These are phyloP conservation scores for Hippocampus kuda DNA, from an alignment of 2,797 vertebrate species.

Conservation along the genomic window DNA sequence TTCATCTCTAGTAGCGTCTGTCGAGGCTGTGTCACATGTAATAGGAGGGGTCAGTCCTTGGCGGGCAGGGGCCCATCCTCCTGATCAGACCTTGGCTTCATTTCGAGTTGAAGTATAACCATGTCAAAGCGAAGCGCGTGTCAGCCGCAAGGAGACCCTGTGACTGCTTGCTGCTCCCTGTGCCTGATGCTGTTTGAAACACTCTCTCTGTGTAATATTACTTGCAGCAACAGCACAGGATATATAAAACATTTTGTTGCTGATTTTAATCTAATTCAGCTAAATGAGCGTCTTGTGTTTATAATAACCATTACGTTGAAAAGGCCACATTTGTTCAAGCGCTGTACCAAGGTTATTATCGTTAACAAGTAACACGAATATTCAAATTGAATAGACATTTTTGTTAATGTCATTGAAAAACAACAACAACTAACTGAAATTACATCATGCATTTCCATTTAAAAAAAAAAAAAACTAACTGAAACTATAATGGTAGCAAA, in stretches of 20 bases:
- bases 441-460: no score
- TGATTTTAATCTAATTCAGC: neutral
- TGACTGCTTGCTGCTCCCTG: constrained; percentile 33
- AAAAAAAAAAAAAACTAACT: no score
- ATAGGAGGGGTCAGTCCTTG: constrained; percentile 49
- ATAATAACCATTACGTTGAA: neutral
- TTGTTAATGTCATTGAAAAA: no score
- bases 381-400: no score
- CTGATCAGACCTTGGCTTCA: constrained; percentile 44
- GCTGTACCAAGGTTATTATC: no score
- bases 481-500: no score
- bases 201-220: neutral
- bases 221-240: constrained; percentile 11
- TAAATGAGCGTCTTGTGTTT: neutral
- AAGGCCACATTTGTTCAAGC: neutral
- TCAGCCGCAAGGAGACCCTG: constrained; percentile 44
- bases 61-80: constrained; percentile 40
- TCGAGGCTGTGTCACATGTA: constrained; percentile 55
- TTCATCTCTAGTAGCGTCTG: constrained; percentile 52
- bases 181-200: constrained; percentile 17
- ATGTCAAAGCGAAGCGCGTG: constrained; percentile 44
- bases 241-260: neutral
- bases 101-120: constrained; percentile 46
- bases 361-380: no score
- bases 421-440: no score